Evolutionary conservation across 2,797 vertebrate genomes (phyloP), one percentile per base, ranked within the genome.

Genomic region (Chloroceryle amazona): DNA sequence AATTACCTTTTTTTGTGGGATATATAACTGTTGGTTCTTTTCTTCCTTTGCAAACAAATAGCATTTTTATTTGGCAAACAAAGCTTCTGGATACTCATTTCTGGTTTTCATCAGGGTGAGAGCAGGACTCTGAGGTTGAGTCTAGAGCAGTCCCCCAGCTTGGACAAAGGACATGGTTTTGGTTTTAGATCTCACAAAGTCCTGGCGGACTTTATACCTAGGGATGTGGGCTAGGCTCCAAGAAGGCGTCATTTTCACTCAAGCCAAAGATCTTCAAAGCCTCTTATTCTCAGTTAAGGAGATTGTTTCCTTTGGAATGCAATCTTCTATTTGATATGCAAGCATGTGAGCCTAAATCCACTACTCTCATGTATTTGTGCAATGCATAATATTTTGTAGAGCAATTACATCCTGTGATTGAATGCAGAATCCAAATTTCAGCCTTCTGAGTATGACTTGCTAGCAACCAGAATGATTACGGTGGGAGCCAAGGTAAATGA

Each of bases 251-350:
- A 23, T 91, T 92, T 94, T 82, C 22, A 25, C 85, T 89, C 89
- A 90, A 88, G 51, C 82, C 20, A 3, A 88, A 81, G 89, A 81
- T 81, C 75, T 91, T 65, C 76, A 94, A 97, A 90, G 92, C 89
- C 68, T 86, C 89, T 96, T 96, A 91, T 42, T 80, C 81, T 57
- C 44, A 23, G 57, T 67, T 87, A 93, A 94, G 91, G 81, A 76
- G 96, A 95, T 95, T 93, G n/a, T 26, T 90, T 91, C 73, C 75
- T 83, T 67, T 83, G 79, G 94, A 95, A 94, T 78, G 46, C 89
- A 93, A 25, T 88, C 87, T 91, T 86, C 83, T 87, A 74, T 96
- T 62, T 95, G 85, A 88, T 96, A 93, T 41, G 65, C 68, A 72
- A 68, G 70, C 93, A 86, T 12, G 52, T 92, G 91, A 92, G 72